phyloP scores from a whole-genome alignment of 2,888 invertebrate genomes.

The Lasioglossum malachurum region DNA sequence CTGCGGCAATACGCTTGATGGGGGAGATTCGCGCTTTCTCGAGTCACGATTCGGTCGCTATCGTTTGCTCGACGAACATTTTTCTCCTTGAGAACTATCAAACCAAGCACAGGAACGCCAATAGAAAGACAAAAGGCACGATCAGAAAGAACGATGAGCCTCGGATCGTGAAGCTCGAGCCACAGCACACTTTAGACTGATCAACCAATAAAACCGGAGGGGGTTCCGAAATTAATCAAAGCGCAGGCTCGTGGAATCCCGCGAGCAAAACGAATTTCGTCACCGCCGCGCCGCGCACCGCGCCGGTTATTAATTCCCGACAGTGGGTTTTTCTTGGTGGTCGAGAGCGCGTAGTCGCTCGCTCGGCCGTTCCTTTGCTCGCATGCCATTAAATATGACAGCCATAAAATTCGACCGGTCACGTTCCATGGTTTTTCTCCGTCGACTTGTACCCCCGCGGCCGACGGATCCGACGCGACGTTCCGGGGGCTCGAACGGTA shows the following conservation, averaged over 20 bases:
- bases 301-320: conserved; percentile 56
- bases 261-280: conserved; percentile 56
- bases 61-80: not conserved
- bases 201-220: conserved; percentile 36
- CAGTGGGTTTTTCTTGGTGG: conserved; percentile 41
- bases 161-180: not conserved
- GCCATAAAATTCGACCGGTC: conserved; percentile 62
- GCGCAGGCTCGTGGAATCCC: not conserved
- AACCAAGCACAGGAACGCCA: not conserved
- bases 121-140: not conserved
- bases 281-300: too few relatives aligned
- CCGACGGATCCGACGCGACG: not conserved
- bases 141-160: not conserved
- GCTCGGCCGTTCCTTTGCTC: conserved; percentile 9
- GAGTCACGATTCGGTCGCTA: not conserved
- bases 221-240: conserved; percentile 27
- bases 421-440: conserved; percentile 60
- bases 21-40: not conserved
- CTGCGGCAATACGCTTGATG: not conserved
- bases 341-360: conserved; percentile 7
- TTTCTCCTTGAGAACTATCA: not conserved
- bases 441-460: conserved; percentile 1
- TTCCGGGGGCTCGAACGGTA: conserved; percentile 41
- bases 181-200: not conserved
- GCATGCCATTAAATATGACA: conserved; percentile 64